These are phyloP conservation scores for Oryzias curvinotus DNA, from an alignment of 2,113 vertebrate genomes.

Conservation along the genomic window DNA sequence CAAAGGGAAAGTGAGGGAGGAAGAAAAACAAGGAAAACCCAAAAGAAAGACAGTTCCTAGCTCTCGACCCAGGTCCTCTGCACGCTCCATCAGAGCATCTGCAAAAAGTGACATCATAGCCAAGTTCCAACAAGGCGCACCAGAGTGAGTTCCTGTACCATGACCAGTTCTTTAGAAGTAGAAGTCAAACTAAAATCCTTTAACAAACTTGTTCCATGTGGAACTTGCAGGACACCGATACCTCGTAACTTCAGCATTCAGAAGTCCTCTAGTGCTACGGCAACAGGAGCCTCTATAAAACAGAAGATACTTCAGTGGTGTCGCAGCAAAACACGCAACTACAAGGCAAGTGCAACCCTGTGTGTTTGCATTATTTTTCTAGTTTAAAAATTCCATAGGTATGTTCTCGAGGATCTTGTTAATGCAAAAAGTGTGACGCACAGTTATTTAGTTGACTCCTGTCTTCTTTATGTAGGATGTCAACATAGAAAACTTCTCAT, in stretches of 20 bases:
- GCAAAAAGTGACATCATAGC: slow-evolving; percentile 75
- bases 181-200: neutral
- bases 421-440: neutral
- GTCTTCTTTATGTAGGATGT: slow-evolving; percentile 60
- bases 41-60: slow-evolving; percentile 50
- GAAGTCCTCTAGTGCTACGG: slow-evolving; percentile 55
- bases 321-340: slow-evolving; percentile 73
- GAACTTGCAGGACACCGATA: slow-evolving; percentile 62
- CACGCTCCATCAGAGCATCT: slow-evolving; percentile 55
- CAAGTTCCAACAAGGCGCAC: slow-evolving; percentile 77
- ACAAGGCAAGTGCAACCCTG: slow-evolving; percentile 60
- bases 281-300: slow-evolving; percentile 75
- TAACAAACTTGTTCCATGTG: neutral
- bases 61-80: slow-evolving; percentile 57
- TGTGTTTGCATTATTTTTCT: neutral
- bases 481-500: slow-evolving; percentile 81
- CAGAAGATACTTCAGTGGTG: slow-evolving; percentile 82
- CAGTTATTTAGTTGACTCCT: neutral
- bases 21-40: slow-evolving; percentile 62
- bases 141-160: slow-evolving; percentile 65
- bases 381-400: neutral
- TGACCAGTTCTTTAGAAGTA: neutral
- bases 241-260: slow-evolving; percentile 77
- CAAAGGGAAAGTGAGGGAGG: slow-evolving; percentile 55
- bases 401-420: neutral